These are phyloP conservation scores for Pteronotus mesoamericanus DNA, from an alignment of 2,797 vertebrate species.

Conservation along the genomic window DNA sequence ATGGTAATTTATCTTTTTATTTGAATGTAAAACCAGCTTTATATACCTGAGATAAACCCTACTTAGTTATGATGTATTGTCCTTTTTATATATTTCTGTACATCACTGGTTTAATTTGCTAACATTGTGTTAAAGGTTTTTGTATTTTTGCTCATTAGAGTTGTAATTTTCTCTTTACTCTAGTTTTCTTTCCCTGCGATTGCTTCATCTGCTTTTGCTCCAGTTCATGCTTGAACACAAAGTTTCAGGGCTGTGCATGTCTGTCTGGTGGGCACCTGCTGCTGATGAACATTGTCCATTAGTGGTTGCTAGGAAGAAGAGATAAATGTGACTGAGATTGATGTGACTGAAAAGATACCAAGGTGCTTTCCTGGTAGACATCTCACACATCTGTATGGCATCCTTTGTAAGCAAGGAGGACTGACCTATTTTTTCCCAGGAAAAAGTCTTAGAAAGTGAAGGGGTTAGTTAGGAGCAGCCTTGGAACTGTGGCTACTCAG, in stretches of 20 bases:
- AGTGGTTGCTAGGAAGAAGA: not conserved
- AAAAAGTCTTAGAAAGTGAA: not conserved
- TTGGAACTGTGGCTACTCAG: not conserved
- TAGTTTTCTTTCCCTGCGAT: not conserved
- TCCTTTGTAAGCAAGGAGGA: not conserved
- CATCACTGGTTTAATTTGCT: not conserved
- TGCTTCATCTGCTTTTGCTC: not conserved
- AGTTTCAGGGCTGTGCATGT: not conserved
- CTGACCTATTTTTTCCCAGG: not conserved
- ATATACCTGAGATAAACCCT: not conserved
- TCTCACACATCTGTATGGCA: too few species aligned
- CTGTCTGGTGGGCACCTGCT: not conserved
- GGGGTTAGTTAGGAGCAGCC: not conserved
- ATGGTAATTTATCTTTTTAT: not conserved
- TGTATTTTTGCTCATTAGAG: not conserved
- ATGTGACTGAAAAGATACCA: not conserved
- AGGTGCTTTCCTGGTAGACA: not conserved
- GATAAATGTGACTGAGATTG: not conserved
- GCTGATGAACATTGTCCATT: not conserved
- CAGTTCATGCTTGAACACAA: not conserved
- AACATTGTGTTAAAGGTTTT: not conserved
- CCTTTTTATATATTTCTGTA: not conserved
- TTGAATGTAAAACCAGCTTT: not conserved
- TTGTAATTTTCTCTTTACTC: not conserved
- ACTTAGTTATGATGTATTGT: not conserved